phyloP scores from a whole-genome alignment of 2,888 invertebrate species.

The Diarsia mendica region DNA sequence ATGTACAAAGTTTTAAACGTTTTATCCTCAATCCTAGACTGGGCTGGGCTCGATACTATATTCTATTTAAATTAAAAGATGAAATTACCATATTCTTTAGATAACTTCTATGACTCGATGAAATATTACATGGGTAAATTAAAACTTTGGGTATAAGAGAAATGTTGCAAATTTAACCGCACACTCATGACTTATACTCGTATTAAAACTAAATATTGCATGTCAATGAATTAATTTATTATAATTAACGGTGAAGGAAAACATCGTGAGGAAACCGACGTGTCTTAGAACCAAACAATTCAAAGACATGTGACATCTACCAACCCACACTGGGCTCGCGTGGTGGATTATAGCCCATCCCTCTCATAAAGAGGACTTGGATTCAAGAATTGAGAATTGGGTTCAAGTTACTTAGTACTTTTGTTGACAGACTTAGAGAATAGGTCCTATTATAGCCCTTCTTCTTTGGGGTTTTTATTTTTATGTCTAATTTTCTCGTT shows the following conservation, averaged over 20 bases:
- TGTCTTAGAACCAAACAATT: too few species aligned
- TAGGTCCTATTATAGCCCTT: too few species aligned
- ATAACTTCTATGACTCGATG: background rate
- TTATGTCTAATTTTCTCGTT: background rate
- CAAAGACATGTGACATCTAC: too few species aligned
- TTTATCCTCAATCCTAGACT: conserved; percentile 13
- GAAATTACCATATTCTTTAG: background rate
- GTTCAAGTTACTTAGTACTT: too few species aligned
- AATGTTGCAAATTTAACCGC: too few species aligned
- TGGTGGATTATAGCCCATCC: too few species aligned
- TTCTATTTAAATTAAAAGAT: background rate
- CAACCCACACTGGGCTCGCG: too few species aligned
- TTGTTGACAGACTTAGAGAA: too few species aligned
- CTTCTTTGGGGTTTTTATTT: background rate
- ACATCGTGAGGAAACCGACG: too few species aligned
- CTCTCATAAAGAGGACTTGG: too few species aligned
- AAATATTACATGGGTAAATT: background rate
- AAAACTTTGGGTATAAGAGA: background rate
- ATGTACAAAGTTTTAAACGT: conserved; percentile 33
- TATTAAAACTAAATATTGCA: background rate
- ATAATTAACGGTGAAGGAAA: background rate
- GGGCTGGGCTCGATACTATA: conserved; percentile 25
- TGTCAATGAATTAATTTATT: background rate
- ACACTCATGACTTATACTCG: background rate
- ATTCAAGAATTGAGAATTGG: too few species aligned